Conservation (phyloP, 1,140 invertebrate genomes). For the Batillaria attramentaria region DNA sequence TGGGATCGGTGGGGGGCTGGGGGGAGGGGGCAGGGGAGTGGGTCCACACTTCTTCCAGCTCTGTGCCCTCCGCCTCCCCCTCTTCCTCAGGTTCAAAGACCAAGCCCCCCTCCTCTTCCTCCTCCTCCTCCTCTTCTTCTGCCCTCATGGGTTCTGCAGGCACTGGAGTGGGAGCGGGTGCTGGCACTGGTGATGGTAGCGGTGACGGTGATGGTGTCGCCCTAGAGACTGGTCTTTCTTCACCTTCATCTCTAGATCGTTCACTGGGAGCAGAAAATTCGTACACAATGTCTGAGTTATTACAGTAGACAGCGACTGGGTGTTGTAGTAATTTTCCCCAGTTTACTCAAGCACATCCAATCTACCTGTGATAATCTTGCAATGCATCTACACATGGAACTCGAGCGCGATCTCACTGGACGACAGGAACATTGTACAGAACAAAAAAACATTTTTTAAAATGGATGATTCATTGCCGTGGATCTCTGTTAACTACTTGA, state of each 20-base stretch:
- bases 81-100: slow-evolving; percentile 25
- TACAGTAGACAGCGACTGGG: not conserved
- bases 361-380: too few relatives aligned
- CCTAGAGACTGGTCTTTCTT: slow-evolving; percentile 7
- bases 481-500: too few relatives aligned
- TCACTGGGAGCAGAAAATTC: not conserved
- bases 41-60: slow-evolving; percentile 32
- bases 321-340: too few relatives aligned
- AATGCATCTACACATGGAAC: too few relatives aligned
- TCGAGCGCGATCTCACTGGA: too few relatives aligned
- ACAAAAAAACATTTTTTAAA: too few relatives aligned
- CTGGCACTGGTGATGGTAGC: not conserved
- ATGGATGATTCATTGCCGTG: too few relatives aligned
- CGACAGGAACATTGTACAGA: too few relatives aligned
- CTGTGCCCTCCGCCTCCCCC: slow-evolving; percentile 8
- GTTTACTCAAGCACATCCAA: too few relatives aligned
- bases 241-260: slow-evolving; percentile 24
- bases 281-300: not conserved
- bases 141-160: not conserved
- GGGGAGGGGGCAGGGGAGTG: slow-evolving; percentile 32
- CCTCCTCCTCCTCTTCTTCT: slow-evolving; percentile 23
- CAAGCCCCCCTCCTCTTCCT: slow-evolving; percentile 16
- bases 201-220: not conserved
- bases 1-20: slow-evolving; percentile 36
- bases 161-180: not conserved